phyloP scores from a whole-genome alignment of 2,113 vertebrate genomes.

The Hoplias malabaricus region DNA sequence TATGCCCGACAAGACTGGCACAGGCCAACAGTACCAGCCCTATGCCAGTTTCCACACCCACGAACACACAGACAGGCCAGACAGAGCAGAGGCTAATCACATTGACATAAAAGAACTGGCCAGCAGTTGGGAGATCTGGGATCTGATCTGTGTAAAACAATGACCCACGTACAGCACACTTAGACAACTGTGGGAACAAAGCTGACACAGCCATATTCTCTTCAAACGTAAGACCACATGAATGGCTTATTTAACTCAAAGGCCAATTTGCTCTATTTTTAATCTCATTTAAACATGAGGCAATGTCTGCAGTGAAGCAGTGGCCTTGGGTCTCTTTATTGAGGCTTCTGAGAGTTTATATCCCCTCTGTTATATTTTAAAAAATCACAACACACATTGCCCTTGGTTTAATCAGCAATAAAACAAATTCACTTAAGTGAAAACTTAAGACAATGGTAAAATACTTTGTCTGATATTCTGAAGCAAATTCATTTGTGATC shows the following conservation, averaged over 20 bases:
- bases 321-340: background rate
- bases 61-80: constrained; percentile 1
- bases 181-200: background rate
- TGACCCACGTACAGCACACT: background rate
- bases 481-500: too few species aligned
- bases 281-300: background rate
- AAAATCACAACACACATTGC: background rate
- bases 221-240: background rate
- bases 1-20: constrained; percentile 1
- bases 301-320: background rate
- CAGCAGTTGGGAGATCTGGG: too few species aligned
- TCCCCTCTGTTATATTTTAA: background rate
- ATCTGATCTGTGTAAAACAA: background rate
- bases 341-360: background rate
- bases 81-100: background rate
- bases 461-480: too few species aligned
- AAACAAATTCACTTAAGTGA: background rate
- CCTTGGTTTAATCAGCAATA: background rate
- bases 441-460: too few species aligned
- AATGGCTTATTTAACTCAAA: background rate
- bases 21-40: background rate
- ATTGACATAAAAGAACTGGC: background rate
- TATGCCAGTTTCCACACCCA: background rate
- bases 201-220: background rate
- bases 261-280: background rate